Evolutionary conservation across 1,140 invertebrate species (phyloP).

Genomic region (Gonioctena quinquepunctata): DNA sequence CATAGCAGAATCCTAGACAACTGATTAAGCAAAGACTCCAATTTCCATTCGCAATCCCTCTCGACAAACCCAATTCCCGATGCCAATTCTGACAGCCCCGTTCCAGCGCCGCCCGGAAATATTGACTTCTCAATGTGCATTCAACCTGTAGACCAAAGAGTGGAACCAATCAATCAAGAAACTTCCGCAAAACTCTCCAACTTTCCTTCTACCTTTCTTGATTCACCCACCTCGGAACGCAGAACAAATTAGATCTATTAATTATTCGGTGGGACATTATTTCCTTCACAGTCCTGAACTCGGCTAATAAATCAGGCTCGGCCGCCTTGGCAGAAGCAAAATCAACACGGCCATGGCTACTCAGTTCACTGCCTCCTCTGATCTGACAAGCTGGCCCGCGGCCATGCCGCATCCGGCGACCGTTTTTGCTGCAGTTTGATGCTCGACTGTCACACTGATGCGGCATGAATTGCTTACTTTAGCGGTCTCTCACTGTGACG

Average conservation of each 20-base stretch:
- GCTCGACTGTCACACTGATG: neutral
- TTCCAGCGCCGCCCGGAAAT: too few relatives aligned
- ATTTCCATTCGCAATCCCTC: too few relatives aligned
- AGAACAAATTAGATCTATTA: neutral
- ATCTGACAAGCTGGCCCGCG: neutral
- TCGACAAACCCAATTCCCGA: too few relatives aligned
- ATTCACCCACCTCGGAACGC: neutral
- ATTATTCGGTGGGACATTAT: neutral
- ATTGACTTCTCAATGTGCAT: neutral
- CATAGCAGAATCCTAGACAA: too few relatives aligned
- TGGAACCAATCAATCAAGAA: neutral
- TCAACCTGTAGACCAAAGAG: neutral
- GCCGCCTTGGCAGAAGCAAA: neutral
- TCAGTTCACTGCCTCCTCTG: neutral
- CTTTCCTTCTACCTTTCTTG: neutral
- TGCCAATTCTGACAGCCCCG: too few relatives aligned
- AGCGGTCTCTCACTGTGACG: neutral
- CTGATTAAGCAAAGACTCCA: too few relatives aligned
- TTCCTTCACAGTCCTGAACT: neutral
- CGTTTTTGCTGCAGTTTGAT: neutral
- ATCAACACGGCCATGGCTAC: neutral
- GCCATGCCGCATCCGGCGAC: neutral
- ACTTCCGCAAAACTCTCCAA: neutral
- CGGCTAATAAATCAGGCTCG: neutral
- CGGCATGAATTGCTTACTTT: neutral